Conservation (phyloP, 2,113 vertebrate species). For the Carettochelys insculpta region DNA sequence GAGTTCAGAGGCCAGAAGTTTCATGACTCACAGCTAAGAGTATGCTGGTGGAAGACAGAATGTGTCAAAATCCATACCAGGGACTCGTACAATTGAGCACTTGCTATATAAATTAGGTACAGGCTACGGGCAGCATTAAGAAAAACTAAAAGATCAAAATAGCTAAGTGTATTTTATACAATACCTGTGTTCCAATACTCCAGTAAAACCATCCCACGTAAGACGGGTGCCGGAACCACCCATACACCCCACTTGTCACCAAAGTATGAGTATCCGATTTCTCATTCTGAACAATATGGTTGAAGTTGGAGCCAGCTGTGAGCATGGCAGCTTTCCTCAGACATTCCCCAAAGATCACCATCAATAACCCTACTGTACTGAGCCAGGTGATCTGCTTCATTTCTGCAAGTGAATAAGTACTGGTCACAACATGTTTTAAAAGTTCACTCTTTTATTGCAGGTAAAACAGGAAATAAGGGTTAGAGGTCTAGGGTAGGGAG, state of each 20-base stretch:
- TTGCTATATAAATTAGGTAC: accelerated
- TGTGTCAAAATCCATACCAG: neutral
- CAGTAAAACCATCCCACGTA: conserved; percentile 99
- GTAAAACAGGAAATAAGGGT: neutral
- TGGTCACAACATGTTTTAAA: neutral
- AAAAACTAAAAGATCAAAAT: accelerated
- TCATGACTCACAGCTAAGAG: neutral
- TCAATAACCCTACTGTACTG: conserved; percentile 87
- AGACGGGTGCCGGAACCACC: conserved; percentile 93
- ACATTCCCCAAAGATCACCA: conserved; percentile 94
- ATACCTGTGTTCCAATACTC: conserved; percentile 98
- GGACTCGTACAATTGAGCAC: neutral
- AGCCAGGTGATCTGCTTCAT: conserved; percentile 93
- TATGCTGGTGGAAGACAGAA: neutral
- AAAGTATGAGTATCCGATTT: conserved; percentile 93
- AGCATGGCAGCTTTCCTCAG: conserved; percentile 95
- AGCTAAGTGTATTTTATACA: accelerated
- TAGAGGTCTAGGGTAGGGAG: accelerated
- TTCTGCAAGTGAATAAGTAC: conserved; percentile 73
- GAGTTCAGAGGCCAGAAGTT: accelerated
- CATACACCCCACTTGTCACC: conserved; percentile 92
- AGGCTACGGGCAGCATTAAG: accelerated
- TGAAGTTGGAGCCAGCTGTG: conserved; percentile 97
- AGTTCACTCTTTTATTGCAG: neutral
- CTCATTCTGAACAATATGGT: conserved; percentile 98